These are phyloP conservation scores for Gymnogyps californianus DNA, from an alignment of 2,113 vertebrate species.

Conservation along the genomic window DNA sequence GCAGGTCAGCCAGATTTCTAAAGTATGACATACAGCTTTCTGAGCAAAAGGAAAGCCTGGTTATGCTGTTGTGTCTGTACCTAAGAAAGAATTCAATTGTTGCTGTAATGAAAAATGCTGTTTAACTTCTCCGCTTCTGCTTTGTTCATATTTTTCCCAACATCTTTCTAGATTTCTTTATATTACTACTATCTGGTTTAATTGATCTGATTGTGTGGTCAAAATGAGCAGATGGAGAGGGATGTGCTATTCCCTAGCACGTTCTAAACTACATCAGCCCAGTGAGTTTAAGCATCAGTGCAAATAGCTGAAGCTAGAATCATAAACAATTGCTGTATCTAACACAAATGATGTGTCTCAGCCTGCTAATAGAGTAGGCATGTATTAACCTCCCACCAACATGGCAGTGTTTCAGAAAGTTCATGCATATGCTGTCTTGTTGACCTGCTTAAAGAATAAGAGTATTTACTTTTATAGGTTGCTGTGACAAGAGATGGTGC, in stretches of 20 bases:
- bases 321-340: background rate
- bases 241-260: background rate
- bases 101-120: background rate
- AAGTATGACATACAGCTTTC: background rate
- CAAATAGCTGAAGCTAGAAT: background rate
- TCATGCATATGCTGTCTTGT: background rate
- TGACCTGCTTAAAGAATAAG: background rate
- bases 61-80: background rate
- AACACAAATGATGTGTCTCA: background rate
- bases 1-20: background rate
- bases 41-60: accelerated
- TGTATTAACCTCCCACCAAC: background rate
- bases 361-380: background rate
- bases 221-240: slow-evolving; percentile 2
- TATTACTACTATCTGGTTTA: background rate
- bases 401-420: background rate
- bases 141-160: background rate
- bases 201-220: background rate
- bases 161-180: background rate
- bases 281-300: background rate
- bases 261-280: background rate
- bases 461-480: background rate
- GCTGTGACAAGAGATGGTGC: background rate
- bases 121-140: background rate
- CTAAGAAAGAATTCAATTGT: background rate